phyloP scores from a whole-genome alignment of 2,113 vertebrate genomes.

The Onychostoma macrolepis region DNA sequence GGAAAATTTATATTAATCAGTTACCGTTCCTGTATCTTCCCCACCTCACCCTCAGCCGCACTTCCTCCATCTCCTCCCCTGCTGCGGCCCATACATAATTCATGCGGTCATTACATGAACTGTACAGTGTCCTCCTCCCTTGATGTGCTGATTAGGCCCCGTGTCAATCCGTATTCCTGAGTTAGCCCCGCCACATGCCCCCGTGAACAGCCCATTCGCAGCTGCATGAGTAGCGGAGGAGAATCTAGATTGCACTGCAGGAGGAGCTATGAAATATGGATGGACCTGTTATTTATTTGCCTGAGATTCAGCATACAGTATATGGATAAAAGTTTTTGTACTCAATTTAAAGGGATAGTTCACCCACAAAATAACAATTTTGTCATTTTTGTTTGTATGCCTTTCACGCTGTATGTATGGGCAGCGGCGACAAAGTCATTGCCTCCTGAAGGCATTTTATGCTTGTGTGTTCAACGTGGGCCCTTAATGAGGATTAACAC shows the following conservation, averaged over 20 bases:
- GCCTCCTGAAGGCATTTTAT: conserved; percentile 46
- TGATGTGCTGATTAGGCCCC: conserved; percentile 11
- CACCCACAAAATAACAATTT: neutral
- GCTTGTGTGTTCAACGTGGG: conserved; percentile 44
- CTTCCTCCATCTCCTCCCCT: conserved; percentile 59
- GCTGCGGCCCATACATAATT: conserved; percentile 70
- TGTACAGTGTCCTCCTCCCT: conserved; percentile 29
- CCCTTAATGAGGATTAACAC: conserved; percentile 54
- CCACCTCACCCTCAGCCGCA: conserved; percentile 20
- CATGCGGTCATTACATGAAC: conserved; percentile 64
- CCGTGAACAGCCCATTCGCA: neutral
- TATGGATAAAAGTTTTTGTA: neutral
- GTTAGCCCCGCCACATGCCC: conserved; percentile 2
- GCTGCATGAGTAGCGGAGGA: neutral
- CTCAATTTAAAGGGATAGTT: conserved; percentile 4
- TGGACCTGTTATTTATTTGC: conserved; percentile 22
- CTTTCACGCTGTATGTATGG: neutral
- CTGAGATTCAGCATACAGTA: neutral
- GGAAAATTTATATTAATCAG: conserved; percentile 54
- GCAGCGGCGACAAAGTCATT: conserved; percentile 12
- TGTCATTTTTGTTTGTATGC: neutral
- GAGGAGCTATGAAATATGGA: conserved; percentile 31
- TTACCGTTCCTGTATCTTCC: conserved; percentile 48
- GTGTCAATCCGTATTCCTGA: conserved; percentile 9
- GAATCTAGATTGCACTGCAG: neutral